Evolutionary conservation across 2,797 vertebrate genomes (phyloP), one percentile per base, ranked within the genome.

Genomic region (Pterois miles): DNA sequence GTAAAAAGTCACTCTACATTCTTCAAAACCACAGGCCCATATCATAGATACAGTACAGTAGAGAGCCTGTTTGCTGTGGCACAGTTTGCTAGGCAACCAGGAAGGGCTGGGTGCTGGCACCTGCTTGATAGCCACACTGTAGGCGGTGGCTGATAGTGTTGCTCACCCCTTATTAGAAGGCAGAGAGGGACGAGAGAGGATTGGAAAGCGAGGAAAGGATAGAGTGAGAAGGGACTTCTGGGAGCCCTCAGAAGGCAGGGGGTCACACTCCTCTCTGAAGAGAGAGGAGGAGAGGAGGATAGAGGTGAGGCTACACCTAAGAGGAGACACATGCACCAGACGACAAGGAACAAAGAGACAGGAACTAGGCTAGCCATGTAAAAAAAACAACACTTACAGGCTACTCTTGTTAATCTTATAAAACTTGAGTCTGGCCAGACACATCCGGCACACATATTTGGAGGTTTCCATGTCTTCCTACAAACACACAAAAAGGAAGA

Each of bases 401-500:
- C 93, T 98, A 85, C 96, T 97, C 92, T 96, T 97, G 94, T 99
- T 98, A 80, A 98, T 94, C 93, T 97, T 97, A 95, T 99, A 99
- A 94, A 99, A 99, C 89, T 98, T 99, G 92, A 99, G 98, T 81
- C 98, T 94, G 48, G 97, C 97, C 83, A 98, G 95, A 90, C 97
- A 99, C 95, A 99, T 97, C 90, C 98, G 96, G 96, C 98, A 99
- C 64, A 99, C 96, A 8, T 99, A 99, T 94, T 99, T 99, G 78
- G 98, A 98, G 20, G 98, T 99, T 95, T 99, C 98, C 97, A 99
- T 97, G 95, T 99, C 98, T 93, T 99, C 98, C 98, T 99, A 78
- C 12, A 76, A 46, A 46, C 16, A n/a, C 13, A 84, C 18, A 69
- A 60, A 74, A 75, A 82, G 56, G 34, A 33, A 48, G 38, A 58